Percentiles rank a stretch among this genome's conserved stretches.
Conservation (phyloP, 2,113 vertebrate species). For the Tragulus kanchil region DNA sequence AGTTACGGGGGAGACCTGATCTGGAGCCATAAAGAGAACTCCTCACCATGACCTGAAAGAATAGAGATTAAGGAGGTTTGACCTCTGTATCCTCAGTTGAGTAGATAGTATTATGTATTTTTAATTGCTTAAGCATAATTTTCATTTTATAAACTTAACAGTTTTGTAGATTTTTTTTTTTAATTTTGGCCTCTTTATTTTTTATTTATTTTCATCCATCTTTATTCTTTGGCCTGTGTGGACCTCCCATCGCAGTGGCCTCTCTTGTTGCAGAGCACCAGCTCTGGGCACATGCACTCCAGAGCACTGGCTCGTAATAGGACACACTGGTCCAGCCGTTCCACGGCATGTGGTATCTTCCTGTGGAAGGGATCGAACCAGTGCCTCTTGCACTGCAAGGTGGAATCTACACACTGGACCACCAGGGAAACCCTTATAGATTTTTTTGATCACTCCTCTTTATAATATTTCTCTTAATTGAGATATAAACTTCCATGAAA, state of each 20-base stretch:
- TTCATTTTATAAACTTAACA: slow-evolving; percentile 36
- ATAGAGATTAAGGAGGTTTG: neutral
- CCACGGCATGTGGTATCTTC: no score
- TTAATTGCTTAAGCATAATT: neutral
- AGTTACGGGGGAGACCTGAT: neutral
- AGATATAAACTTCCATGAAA: neutral
- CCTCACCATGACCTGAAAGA: neutral
- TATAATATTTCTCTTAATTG: neutral
- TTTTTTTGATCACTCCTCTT: neutral
- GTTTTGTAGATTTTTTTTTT: neutral
- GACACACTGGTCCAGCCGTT: no score
- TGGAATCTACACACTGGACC: no score
- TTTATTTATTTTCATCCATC: no score
- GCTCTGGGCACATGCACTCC: no score
- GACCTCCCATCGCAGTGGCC: no score
- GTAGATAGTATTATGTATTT: neutral
- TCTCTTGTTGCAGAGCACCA: no score
- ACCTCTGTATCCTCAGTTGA: neutral
- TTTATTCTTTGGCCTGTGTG: no score
- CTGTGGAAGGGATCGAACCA: no score
- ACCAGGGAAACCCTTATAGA: neutral
- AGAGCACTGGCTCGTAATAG: no score
- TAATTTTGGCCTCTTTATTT: no score
- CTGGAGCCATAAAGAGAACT: neutral
- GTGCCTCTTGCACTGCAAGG: no score